phyloP scores from a whole-genome alignment of 2,888 invertebrate genomes.

The Zonitis immaculata region DNA sequence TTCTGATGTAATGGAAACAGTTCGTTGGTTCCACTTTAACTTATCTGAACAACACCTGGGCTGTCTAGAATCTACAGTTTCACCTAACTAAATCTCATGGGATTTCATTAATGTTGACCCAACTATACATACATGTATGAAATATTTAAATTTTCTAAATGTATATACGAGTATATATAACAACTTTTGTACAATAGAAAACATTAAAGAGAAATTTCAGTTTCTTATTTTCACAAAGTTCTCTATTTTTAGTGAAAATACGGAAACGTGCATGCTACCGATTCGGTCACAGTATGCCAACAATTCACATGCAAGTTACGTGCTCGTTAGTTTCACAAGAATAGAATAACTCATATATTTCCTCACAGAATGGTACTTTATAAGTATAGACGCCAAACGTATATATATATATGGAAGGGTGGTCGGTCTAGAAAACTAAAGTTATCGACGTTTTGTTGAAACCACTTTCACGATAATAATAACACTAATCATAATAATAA shows the following conservation, averaged over 20 bases:
- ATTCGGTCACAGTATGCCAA: not conserved
- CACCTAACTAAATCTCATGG: conserved; percentile 13
- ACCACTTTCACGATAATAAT: too few species aligned
- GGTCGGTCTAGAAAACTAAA: not conserved
- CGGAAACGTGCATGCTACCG: not conserved
- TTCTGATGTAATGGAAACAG: conserved; percentile 31
- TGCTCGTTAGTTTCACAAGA: not conserved
- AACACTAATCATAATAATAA: too few species aligned
- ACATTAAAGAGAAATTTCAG: too few species aligned
- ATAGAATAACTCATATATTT: not conserved
- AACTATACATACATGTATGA: not conserved
- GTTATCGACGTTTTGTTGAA: not conserved
- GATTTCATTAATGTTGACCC: conserved; percentile 5
- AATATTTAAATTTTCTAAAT: too few species aligned
- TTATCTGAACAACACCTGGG: conserved; percentile 34
- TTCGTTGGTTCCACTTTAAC: conserved; percentile 35
- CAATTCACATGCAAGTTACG: not conserved
- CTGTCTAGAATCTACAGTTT: conserved; percentile 24
- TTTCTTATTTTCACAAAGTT: too few species aligned
- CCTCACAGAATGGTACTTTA: not conserved
- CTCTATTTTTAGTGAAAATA: too few species aligned
- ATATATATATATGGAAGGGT: not conserved
- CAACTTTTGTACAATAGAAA: too few species aligned
- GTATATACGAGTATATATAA: too few species aligned
- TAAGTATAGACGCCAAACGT: not conserved